Conservation (phyloP, 2,888 invertebrate species). For the Drosophila neotestacea region DNA sequence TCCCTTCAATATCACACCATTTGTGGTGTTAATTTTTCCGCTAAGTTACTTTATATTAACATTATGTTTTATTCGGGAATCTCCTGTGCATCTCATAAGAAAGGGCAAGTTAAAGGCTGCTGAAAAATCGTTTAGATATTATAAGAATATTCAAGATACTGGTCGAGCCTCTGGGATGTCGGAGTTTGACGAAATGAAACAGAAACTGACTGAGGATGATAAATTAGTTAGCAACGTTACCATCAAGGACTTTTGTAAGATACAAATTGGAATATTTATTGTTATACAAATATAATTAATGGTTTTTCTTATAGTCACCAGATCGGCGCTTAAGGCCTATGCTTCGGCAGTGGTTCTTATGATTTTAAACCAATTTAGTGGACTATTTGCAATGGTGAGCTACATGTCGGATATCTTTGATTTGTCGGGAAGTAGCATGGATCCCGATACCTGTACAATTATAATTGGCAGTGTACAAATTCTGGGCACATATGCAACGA, state of each 20-base stretch:
- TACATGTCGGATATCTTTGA: slow-evolving; percentile 83
- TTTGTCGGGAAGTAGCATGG: slow-evolving; percentile 71
- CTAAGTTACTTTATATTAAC: slow-evolving; percentile 65
- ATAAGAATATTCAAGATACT: slow-evolving; percentile 73
- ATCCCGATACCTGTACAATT: slow-evolving; percentile 81
- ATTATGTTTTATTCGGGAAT: slow-evolving; percentile 74
- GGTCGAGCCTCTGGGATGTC: slow-evolving; percentile 36
- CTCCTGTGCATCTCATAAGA: slow-evolving; percentile 78
- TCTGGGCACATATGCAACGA: slow-evolving; percentile 75
- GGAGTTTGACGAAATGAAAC: slow-evolving; percentile 68
- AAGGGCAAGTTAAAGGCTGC: slow-evolving; percentile 67
- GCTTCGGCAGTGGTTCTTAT: slow-evolving; percentile 66
- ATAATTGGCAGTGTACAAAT: slow-evolving; percentile 82
- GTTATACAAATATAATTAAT: background rate
- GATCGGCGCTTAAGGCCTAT: slow-evolving; percentile 69
- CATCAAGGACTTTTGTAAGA: slow-evolving; percentile 72
- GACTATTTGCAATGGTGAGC: slow-evolving; percentile 80
- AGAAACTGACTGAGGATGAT: slow-evolving; percentile 52
- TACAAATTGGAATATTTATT: background rate
- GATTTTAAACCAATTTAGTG: slow-evolving; percentile 79
- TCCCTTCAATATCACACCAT: slow-evolving; percentile 73
- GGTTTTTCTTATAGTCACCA: slow-evolving; percentile 59
- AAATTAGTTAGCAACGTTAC: slow-evolving; percentile 31
- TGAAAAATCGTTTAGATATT: slow-evolving; percentile 77
- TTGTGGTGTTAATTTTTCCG: slow-evolving; percentile 68